Evolutionary conservation across 2,797 vertebrate species (phyloP).

Genomic region (Mormyrops attenuatus): DNA sequence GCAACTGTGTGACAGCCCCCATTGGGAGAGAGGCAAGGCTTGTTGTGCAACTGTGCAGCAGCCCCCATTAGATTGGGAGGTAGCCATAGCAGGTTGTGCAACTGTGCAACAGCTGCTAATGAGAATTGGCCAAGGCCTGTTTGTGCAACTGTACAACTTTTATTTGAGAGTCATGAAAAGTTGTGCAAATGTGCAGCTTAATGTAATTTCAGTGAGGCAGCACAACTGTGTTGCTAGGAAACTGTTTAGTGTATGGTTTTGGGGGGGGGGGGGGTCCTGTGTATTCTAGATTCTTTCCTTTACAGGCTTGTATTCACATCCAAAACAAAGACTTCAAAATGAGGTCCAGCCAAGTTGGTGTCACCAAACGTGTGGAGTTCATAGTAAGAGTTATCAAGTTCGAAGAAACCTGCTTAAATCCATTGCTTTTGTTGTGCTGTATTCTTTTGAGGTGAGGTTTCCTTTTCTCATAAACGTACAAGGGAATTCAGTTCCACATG

Average conservation of each 20-base stretch:
- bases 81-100: slow-evolving; percentile 56
- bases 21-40: slow-evolving; percentile 42
- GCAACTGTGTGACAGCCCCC: slow-evolving; percentile 53
- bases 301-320: slow-evolving; percentile 50
- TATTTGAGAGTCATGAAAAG: too few relatives aligned
- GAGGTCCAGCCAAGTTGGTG: slow-evolving; percentile 45
- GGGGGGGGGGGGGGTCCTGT: slow-evolving; percentile 52
- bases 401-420: not conserved
- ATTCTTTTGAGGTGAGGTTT: slow-evolving; percentile 23
- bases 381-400: slow-evolving; percentile 51
- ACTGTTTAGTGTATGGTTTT: slow-evolving; percentile 1
- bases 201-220: slow-evolving; percentile 41
- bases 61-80: slow-evolving; percentile 36
- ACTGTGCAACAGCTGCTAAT: too few relatives aligned
- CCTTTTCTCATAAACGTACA: slow-evolving; percentile 4
- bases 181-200: too few relatives aligned
- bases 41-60: slow-evolving; percentile 63
- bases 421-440: not conserved
- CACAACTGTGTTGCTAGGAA: slow-evolving; percentile 54
- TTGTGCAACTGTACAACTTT: too few relatives aligned
- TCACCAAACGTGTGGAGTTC: slow-evolving; percentile 53
- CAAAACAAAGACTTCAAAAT: slow-evolving; percentile 33
- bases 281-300: slow-evolving; percentile 51
- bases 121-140: too few relatives aligned
- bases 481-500: slow-evolving; percentile 26